Base-by-base conservation (phyloP, 2,113 vertebrate genomes). In the Butorides virescens region DNA sequence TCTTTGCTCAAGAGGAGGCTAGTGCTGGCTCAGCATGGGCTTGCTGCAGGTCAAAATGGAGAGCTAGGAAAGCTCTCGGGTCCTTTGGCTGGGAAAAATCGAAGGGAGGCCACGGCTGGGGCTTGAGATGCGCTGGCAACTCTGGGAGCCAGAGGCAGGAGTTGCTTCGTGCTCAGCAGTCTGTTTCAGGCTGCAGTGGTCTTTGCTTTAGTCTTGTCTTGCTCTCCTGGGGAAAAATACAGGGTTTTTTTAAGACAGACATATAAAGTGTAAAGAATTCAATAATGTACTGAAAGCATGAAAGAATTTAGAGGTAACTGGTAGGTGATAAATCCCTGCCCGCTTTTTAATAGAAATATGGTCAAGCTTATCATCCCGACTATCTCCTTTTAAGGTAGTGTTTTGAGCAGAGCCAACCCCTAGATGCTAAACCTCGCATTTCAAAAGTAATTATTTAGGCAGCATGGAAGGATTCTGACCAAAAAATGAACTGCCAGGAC, bases 351-450 rank as follows among this genome's bases (percentile, higher is more conserved):
- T 77, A 62, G 90, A 46, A 92, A 42, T 44, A 39, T 10, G 73
- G 61, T 22, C 55, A 23, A 49, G 92, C 68, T 76, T 55, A 61
- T 86, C 55, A 16, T 50, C n/a, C 65, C 0, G 1, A 25, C 46
- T 36, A 9, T 89, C 84, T 97, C 95, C 96, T 97, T 96, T 92
- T 97, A 96, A 94, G 95, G 93, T 21, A 85, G 73, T 34, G n/a
- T 66, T 71, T 88, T 76, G 49, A 47, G 84, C 26, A 89, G 70
- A 49, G 34, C 68, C 27, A 12, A 70, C 34, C 8, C 65, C 70
- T 30, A 2, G 44, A 47, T 29, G 65, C 62, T 68, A 79, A 77
- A 71, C 13, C 50, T n/a, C 63, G 55, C 30, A 13, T 65, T 74
- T 58, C 73, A 21, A 7, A 77, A 76, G 83, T 11, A n/a, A 39